These are phyloP conservation scores for Spea multiplicata DNA, from an alignment of 2,113 vertebrate species.

Conservation along the genomic window DNA sequence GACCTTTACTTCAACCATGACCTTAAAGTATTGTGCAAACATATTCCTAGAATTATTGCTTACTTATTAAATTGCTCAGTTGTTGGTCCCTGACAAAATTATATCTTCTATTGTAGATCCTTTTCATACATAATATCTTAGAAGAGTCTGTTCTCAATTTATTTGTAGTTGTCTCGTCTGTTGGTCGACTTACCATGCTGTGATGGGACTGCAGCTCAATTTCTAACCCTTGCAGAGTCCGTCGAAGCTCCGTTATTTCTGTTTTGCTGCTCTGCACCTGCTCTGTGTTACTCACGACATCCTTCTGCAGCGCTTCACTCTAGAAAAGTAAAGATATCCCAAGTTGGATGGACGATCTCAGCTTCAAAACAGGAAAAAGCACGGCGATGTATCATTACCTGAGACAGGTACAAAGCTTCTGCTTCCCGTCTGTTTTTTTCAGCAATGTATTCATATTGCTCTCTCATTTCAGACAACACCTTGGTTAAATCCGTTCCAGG, in stretches of 20 bases:
- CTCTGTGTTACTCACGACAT: conserved; percentile 66
- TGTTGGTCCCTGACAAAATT: no score
- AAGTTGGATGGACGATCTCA: neutral
- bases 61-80: no score
- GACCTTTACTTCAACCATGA: neutral
- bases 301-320: conserved; percentile 82
- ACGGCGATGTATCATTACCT: conserved; percentile 60
- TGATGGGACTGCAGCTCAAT: conserved; percentile 88
- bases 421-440: conserved; percentile 76
- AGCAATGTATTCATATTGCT: conserved; percentile 78
- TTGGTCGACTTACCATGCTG: conserved; percentile 72
- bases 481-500: conserved; percentile 73
- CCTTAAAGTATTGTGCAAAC: neutral
- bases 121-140: no score
- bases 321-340: conserved; percentile 52
- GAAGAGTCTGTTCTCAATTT: no score
- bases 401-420: conserved; percentile 78
- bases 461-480: conserved; percentile 73
- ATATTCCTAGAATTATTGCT: no score
- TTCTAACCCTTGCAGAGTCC: conserved; percentile 77
- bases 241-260: conserved; percentile 81
- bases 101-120: no score
- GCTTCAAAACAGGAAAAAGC: neutral
- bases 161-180: neutral
- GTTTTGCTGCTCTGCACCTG: conserved; percentile 69